Evolutionary conservation across 2,888 invertebrate genomes (phyloP), one percentile per base, ranked within the genome.

Genomic region (Drymonia ruficornis): DNA sequence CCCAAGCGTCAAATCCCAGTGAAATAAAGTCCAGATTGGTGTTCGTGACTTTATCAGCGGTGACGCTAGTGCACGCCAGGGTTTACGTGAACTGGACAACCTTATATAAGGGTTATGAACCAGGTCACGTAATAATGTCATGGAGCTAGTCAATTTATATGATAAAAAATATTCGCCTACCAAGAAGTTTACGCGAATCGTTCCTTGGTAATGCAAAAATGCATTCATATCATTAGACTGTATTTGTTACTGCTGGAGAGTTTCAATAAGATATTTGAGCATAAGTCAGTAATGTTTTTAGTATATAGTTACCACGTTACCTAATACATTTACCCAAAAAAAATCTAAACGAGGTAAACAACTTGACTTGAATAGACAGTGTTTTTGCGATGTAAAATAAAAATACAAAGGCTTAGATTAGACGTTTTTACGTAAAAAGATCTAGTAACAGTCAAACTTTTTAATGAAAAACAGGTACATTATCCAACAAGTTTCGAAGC

Each of bases 121-220:
- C 55, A 56, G 70, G 73, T 70, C 72, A 68, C 59, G 58, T 61
- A 66, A 69, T 69, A 64, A 66, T 61, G 59, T 67, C 67, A 67
- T 53, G 61, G 48, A 59, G 23, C 23, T 23, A 6, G 23, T 23
- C 23, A 23, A 23, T 23, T 23, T 1, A 23, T 23, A 23, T 23
- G 6, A 23, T 23, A 23, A 23, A 23, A 1, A n/a, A n/a, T n/a
- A n/a, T n/a, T n/a, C n/a, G n/a, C n/a, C n/a, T n/a, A n/a, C n/a
- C n/a, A n/a, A n/a, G n/a, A n/a, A n/a, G 23, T 23, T 23, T 1
- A 23, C 44, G 51, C 62, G 12, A 31, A 31, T 12, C 31, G 3
- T 31, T 31, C 11, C 11, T 11, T 31, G 31, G 9, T 31, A 11
- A 8, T 31, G 2, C 31, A 12, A 31, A 31, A 31, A 31, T 31